Conservation (phyloP, 2,797 vertebrate species). For the Phylloscopus collybita region DNA sequence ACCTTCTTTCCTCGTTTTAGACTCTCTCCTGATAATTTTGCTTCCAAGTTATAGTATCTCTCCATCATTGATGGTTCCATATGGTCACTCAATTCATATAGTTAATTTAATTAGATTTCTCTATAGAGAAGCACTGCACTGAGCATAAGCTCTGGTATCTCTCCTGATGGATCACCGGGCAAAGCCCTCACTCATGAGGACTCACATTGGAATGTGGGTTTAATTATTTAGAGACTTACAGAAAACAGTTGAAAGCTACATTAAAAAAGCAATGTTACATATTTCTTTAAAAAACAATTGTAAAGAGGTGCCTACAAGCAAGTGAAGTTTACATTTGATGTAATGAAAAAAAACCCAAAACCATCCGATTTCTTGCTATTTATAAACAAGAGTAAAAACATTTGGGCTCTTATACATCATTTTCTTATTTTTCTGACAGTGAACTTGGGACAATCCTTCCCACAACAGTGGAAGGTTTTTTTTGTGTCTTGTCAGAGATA, state of each 20-base stretch:
- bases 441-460: neutral
- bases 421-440: neutral
- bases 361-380: fast-evolving
- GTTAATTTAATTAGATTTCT: neutral
- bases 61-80: neutral
- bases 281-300: neutral
- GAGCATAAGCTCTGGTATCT: neutral
- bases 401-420: neutral
- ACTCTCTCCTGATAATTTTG: neutral
- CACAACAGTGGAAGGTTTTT: neutral
- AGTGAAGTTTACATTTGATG: neutral
- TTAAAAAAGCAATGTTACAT: neutral
- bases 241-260: neutral
- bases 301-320: neutral
- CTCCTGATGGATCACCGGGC: neutral
- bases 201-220: neutral
- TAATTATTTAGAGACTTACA: neutral
- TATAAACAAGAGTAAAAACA: neutral
- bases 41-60: neutral
- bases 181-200: neutral
- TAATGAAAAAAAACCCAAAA: too few relatives aligned
- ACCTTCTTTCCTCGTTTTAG: neutral
- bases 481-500: constrained; percentile 33
- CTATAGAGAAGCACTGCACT: neutral
- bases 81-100: neutral